Percentiles rank a stretch among this genome's conserved stretches.
phyloP scores from a whole-genome alignment of 2,888 invertebrate genomes.

The Parnassius orleans region DNA sequence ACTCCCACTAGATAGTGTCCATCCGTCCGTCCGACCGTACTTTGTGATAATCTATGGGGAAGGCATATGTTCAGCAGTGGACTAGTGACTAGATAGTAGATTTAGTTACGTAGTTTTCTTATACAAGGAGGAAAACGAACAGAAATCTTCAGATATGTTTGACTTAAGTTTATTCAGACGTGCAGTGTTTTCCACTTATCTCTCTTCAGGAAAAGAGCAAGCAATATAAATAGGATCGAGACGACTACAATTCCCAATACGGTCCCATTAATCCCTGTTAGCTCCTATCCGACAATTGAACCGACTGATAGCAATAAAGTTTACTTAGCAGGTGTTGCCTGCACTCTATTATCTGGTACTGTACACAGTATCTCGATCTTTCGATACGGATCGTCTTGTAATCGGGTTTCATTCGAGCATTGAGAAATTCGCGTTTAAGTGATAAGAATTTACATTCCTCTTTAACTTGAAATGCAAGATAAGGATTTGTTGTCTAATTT shows the following conservation, averaged over 20 bases:
- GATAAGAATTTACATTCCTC: constrained; percentile 23
- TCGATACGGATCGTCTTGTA: constrained; percentile 40
- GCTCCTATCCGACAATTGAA: constrained; percentile 36
- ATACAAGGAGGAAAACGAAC: too few relatives aligned
- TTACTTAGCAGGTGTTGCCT: constrained; percentile 39
- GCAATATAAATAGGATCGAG: not conserved
- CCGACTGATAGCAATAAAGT: constrained; percentile 37
- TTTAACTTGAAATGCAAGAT: not conserved
- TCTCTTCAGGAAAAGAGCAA: constrained; percentile 1
- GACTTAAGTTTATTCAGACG: constrained; percentile 3
- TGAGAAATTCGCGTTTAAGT: constrained; percentile 31
- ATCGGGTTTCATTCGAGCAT: constrained; percentile 41
- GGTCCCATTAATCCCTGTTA: constrained; percentile 33
- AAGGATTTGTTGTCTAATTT: not conserved
- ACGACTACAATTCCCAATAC: constrained; percentile 11
- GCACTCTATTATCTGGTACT: constrained; percentile 40
- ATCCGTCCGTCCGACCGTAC: too few relatives aligned
- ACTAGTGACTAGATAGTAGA: too few relatives aligned
- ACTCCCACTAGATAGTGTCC: too few relatives aligned
- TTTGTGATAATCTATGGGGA: too few relatives aligned
- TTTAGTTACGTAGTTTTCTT: too few relatives aligned
- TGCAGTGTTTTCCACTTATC: constrained; percentile 16
- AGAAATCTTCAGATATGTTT: not conserved
- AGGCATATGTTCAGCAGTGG: too few relatives aligned
- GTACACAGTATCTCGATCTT: constrained; percentile 31